phyloP scores from a whole-genome alignment of 2,797 vertebrate species.

The Tapera naevia region DNA sequence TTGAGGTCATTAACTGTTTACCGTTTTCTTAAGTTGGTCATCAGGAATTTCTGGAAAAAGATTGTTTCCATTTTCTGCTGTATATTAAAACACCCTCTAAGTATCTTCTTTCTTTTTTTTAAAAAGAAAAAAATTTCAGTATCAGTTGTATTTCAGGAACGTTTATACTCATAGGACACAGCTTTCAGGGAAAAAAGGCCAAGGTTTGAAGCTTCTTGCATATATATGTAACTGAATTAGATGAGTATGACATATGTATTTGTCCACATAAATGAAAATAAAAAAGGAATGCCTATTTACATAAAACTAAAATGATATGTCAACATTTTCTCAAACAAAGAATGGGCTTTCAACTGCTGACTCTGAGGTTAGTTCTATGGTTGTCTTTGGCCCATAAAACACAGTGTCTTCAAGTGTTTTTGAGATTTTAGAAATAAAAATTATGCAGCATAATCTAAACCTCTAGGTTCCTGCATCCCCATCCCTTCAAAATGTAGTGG shows the following conservation, averaged over 20 bases:
- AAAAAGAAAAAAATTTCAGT: not conserved
- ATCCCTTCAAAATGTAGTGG: not conserved
- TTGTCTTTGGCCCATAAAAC: not conserved
- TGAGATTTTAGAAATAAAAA: not conserved
- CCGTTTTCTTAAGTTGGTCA: conserved; percentile 1
- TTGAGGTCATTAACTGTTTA: not conserved
- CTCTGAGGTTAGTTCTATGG: not conserved
- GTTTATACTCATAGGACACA: not conserved
- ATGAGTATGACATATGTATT: not conserved
- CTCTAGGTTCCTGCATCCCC: not conserved
- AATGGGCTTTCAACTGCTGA: not conserved
- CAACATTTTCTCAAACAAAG: not conserved
- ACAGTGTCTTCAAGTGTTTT: not conserved
- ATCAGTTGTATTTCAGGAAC: not conserved
- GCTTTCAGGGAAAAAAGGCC: not conserved
- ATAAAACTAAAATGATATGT: not conserved
- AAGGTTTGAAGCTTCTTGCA: not conserved
- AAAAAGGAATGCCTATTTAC: not conserved
- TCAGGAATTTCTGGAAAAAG: not conserved
- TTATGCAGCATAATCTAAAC: not conserved
- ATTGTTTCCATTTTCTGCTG: conserved; percentile 11
- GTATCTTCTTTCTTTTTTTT: not conserved
- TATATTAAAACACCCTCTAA: not conserved
- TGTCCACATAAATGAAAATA: not conserved
- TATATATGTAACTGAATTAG: not conserved